These are phyloP conservation scores for Dichetophora obliterata DNA, from an alignment of 2,888 invertebrate genomes.

Conservation along the genomic window DNA sequence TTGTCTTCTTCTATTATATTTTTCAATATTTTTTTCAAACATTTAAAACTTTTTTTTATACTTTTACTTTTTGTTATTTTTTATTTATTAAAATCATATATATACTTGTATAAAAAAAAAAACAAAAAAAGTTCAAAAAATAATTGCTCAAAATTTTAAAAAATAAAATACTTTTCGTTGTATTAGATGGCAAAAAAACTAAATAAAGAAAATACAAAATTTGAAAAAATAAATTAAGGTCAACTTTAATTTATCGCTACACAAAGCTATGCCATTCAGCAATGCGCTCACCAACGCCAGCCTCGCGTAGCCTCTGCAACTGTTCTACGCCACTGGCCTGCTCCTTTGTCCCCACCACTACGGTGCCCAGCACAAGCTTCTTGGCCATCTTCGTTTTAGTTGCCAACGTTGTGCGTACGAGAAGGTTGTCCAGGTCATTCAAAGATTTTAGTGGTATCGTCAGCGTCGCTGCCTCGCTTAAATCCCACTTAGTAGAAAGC, in stretches of 20 bases:
- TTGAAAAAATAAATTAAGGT: not conserved
- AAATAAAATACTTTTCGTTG: slow-evolving; percentile 16
- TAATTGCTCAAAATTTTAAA: not conserved
- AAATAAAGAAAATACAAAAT: not conserved
- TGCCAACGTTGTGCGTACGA: slow-evolving; percentile 65
- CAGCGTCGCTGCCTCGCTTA: slow-evolving; percentile 59
- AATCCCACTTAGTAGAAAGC: slow-evolving; percentile 80
- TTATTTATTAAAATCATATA: too few species aligned
- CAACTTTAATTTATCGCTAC: slow-evolving; percentile 44
- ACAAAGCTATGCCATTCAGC: slow-evolving; percentile 68
- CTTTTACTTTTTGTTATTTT: too few species aligned
- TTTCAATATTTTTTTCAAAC: too few species aligned
- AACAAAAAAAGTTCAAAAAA: not conserved
- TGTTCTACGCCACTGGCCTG: slow-evolving; percentile 60
- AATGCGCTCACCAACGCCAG: slow-evolving; percentile 60
- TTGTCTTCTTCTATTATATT: too few species aligned
- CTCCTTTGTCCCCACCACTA: slow-evolving; percentile 38
- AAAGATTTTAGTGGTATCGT: slow-evolving; percentile 60
- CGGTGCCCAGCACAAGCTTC: slow-evolving; percentile 67
- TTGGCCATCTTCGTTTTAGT: slow-evolving; percentile 68
- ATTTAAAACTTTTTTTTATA: too few species aligned
- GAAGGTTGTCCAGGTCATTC: slow-evolving; percentile 62
- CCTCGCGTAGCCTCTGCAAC: slow-evolving; percentile 57
- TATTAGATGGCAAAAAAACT: slow-evolving; percentile 14
- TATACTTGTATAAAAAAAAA: not conserved